Percentiles rank a stretch among this genome's conserved stretches.
Conservation (phyloP, 2,888 invertebrate species). For the Eremobia ochroleuca region DNA sequence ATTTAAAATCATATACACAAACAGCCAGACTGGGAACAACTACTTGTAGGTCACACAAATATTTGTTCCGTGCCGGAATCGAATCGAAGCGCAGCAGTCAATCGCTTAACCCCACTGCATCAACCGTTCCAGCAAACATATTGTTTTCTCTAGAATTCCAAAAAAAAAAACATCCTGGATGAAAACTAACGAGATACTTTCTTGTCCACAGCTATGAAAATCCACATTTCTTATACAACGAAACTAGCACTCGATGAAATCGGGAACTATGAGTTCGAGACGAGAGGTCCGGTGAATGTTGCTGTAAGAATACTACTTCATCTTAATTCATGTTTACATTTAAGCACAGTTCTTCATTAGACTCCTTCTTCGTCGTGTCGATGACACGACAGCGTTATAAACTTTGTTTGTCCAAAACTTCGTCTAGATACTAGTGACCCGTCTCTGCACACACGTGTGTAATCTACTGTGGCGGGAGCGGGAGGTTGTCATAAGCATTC, state of each 20-base stretch:
- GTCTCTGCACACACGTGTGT: neutral
- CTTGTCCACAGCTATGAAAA: slow-evolving; percentile 89
- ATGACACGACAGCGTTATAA: no score
- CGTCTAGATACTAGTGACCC: neutral
- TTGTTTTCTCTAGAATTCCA: no score
- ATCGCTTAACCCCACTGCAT: no score
- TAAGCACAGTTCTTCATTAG: neutral
- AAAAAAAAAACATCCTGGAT: neutral
- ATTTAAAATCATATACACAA: no score
- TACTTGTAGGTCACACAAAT: no score
- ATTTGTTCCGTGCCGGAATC: no score
- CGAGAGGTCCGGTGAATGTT: slow-evolving; percentile 85
- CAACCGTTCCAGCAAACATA: neutral
- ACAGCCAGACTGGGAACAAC: no score
- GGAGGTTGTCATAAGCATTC: neutral
- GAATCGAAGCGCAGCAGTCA: no score
- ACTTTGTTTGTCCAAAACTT: no score
- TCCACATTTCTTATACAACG: slow-evolving; percentile 91
- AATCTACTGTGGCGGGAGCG: no score
- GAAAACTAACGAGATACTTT: slow-evolving; percentile 7
- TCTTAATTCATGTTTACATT: neutral
- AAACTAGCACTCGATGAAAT: slow-evolving; percentile 89
- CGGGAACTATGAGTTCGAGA: slow-evolving; percentile 85
- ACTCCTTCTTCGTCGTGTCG: no score
- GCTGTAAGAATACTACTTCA: slow-evolving; percentile 74